Conservation (phyloP, 2,888 invertebrate species). For the Achlya flavicornis region DNA sequence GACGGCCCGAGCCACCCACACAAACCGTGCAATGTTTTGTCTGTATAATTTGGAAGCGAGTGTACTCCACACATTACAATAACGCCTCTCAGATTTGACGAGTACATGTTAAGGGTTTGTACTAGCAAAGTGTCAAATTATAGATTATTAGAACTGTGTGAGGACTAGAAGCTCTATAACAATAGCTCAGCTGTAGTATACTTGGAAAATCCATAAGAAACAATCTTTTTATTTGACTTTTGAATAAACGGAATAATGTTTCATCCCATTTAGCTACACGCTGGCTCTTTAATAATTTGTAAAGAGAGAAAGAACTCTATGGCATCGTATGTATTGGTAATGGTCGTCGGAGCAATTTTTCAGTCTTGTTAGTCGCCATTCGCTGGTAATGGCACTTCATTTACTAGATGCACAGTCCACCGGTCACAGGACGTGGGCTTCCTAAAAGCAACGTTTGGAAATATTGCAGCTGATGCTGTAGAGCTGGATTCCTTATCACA, state of each 20-base stretch:
- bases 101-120: not conserved
- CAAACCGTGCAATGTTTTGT: constrained; percentile 2
- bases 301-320: not conserved
- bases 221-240: no score
- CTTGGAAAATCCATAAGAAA: no score
- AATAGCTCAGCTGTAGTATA: no score
- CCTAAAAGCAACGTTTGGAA: not conserved
- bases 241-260: not conserved
- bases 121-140: no score
- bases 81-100: not conserved
- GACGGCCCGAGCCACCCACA: not conserved
- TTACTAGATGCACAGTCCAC: not conserved
- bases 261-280: not conserved
- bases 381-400: constrained; percentile 2
- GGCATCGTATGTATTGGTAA: no score
- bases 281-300: not conserved
- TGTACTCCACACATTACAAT: not conserved
- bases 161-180: no score
- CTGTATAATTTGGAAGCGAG: constrained; percentile 6
- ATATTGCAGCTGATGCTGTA: not conserved
- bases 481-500: not conserved
- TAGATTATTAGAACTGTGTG: not conserved
- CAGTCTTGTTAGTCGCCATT: not conserved
- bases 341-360: not conserved
- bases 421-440: not conserved